Conservation (phyloP, 2,113 vertebrate species). For the Setophaga coronata region DNA sequence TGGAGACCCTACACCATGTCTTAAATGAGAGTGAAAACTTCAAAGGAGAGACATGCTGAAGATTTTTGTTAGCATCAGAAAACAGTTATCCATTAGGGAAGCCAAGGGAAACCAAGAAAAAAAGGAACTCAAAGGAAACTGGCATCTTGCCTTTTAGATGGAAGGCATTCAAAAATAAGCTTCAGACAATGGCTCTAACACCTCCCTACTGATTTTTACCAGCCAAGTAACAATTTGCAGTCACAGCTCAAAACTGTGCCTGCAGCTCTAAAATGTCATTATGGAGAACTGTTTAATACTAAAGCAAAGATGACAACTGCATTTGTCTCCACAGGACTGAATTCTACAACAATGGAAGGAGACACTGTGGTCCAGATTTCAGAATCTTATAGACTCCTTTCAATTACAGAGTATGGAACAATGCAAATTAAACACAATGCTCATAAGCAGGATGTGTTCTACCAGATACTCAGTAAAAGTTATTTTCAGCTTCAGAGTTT, state of each 20-base stretch:
- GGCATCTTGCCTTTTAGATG: background rate
- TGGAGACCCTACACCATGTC: background rate
- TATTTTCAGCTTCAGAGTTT: constrained; percentile 28
- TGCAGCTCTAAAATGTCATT: constrained; percentile 24
- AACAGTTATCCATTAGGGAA: background rate
- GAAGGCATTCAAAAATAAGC: constrained; percentile 5
- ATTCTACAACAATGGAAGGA: constrained; percentile 43
- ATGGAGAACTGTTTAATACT: constrained; percentile 9
- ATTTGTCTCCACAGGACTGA: constrained; percentile 28
- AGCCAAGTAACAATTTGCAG: constrained; percentile 38
- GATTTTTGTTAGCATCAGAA: constrained; percentile 3
- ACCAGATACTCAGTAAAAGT: background rate
- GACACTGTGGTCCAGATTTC: constrained; percentile 18
- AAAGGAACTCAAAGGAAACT: background rate
- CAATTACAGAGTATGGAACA: constrained; percentile 27
- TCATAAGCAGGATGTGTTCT: background rate
- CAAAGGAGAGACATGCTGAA: background rate
- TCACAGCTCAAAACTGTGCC: constrained; percentile 29
- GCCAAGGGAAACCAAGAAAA: constrained; percentile 19
- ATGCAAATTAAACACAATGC: constrained; percentile 4
- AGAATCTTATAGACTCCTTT: constrained; percentile 17
- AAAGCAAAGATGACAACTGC: constrained; percentile 26
- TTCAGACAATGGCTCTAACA: constrained; percentile 38
- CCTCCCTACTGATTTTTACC: constrained; percentile 36
- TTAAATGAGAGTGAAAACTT: background rate